Percentiles rank a stretch among this genome's conserved stretches.
These are phyloP conservation scores for Pagrus major DNA, from an alignment of 2,113 vertebrate genomes.

Conservation along the genomic window DNA sequence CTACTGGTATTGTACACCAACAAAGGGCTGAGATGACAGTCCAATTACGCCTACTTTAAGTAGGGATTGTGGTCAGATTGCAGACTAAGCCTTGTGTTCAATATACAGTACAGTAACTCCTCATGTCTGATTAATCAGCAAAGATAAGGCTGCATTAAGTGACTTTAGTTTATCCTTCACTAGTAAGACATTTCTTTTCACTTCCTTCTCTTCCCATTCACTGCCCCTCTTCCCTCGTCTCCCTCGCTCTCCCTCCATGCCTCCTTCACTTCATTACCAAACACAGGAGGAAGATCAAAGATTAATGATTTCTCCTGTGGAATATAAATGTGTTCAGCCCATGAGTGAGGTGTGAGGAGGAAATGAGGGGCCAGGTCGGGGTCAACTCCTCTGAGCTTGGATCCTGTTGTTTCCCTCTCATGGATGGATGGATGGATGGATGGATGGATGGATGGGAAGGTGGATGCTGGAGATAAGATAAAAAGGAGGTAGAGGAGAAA, in stretches of 20 bases:
- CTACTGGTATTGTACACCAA: background rate
- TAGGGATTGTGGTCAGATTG: conserved; percentile 1
- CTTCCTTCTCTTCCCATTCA: background rate
- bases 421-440: conserved; percentile 1
- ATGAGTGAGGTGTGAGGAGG: background rate
- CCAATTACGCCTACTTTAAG: background rate
- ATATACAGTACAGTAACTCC: background rate
- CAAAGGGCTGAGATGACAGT: background rate
- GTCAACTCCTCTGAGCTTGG: background rate
- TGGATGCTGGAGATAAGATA: background rate
- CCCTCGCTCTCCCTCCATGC: background rate
- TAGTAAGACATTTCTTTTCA: background rate
- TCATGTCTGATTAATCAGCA: background rate
- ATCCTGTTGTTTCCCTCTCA: background rate
- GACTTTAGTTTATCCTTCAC: background rate
- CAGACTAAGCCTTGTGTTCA: background rate
- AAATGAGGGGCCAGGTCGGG: background rate
- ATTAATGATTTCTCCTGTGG: conserved; percentile 10
- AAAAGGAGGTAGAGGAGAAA: background rate
- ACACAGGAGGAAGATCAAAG: conserved; percentile 17
- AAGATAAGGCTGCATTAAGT: background rate
- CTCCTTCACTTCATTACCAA: conserved; percentile 3
- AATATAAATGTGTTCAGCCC: conserved; percentile 32
- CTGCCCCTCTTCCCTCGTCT: background rate
- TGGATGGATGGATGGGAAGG: background rate